A percentile compares a stretch with the other conserved stretches of the same genome.
These are phyloP conservation scores for Marasmarcha lunaedactyla DNA, from an alignment of 2,888 invertebrate species.

Conservation along the genomic window DNA sequence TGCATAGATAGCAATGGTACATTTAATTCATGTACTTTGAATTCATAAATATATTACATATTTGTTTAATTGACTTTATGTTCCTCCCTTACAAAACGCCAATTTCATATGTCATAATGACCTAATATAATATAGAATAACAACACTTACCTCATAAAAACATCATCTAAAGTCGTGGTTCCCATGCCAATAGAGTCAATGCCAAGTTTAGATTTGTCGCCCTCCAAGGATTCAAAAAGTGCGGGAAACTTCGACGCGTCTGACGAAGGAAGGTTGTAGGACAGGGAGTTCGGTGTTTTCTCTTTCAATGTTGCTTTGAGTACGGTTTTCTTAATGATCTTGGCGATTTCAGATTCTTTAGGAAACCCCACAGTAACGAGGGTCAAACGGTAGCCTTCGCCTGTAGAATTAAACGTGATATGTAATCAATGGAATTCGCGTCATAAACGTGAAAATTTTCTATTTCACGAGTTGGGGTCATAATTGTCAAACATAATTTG, in stretches of 20 bases:
- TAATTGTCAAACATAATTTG: too few relatives aligned
- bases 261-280: conserved; percentile 52
- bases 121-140: too few relatives aligned
- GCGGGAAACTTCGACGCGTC: conserved; percentile 66
- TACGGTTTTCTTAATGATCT: conserved; percentile 23
- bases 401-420: conserved; percentile 45
- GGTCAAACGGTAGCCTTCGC: conserved; percentile 78
- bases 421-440: too few relatives aligned
- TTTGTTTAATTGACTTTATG: too few relatives aligned
- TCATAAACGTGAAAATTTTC: too few relatives aligned
- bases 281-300: conserved; percentile 27
- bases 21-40: too few relatives aligned
- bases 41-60: too few relatives aligned
- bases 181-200: conserved; percentile 85
- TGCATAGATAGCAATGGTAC: too few relatives aligned
- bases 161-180: conserved; percentile 92
- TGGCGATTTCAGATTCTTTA: conserved; percentile 23
- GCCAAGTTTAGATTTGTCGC: conserved; percentile 65
- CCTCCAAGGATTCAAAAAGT: conserved; percentile 75
- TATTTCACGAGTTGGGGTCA: too few relatives aligned
- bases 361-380: conserved; percentile 54
- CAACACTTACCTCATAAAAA: conserved; percentile 81
- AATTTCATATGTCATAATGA: too few relatives aligned
- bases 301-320: conserved; percentile 32
- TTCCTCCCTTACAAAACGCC: too few relatives aligned